A percentile compares a stretch with the other conserved stretches of the same genome.
phyloP scores from a whole-genome alignment of 2,888 invertebrate species.

The Parascotia fuliginaria region DNA sequence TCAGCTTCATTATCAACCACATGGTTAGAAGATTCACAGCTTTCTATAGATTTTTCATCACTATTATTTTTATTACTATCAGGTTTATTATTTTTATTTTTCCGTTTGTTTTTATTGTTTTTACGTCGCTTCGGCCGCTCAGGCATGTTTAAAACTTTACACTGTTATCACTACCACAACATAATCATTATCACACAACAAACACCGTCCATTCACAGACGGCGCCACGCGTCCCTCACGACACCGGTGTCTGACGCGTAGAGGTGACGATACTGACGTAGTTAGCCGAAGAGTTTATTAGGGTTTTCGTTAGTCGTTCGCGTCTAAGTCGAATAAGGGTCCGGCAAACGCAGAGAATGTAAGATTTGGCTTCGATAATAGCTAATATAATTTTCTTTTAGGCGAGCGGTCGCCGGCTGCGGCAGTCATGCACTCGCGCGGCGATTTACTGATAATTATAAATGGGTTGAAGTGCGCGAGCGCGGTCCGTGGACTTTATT shows the following conservation, averaged over 20 bases:
- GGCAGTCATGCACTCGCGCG: conserved; percentile 80
- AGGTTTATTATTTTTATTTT: conserved; percentile 68
- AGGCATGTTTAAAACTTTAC: conserved; percentile 70
- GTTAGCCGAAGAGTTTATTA: conserved; percentile 56
- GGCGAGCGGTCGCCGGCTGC: conserved; percentile 74
- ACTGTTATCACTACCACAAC: conserved; percentile 75
- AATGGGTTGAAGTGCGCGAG: conserved; percentile 83
- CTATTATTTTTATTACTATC: conserved; percentile 55
- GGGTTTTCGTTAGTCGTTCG: conserved; percentile 58
- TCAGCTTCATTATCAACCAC: conserved; percentile 32
- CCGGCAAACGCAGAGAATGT: conserved; percentile 52
- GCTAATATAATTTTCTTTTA: conserved; percentile 68
- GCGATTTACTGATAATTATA: conserved; percentile 86
- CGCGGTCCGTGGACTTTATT: conserved; percentile 82
- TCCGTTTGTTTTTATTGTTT: conserved; percentile 80
- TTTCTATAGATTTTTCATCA: conserved; percentile 49
- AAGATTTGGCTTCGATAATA: conserved; percentile 62
- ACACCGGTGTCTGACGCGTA: conserved; percentile 70
- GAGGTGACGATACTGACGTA: conserved; percentile 61
- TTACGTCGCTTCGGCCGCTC: conserved; percentile 76
- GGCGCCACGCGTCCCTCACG: conserved; percentile 57
- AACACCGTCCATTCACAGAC: conserved; percentile 60
- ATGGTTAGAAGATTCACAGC: conserved; percentile 45
- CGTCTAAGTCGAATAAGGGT: conserved; percentile 62
- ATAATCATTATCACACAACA: conserved; percentile 67